Conservation (phyloP, 2,113 vertebrate species). For the Hippoglossus stenolepis region DNA sequence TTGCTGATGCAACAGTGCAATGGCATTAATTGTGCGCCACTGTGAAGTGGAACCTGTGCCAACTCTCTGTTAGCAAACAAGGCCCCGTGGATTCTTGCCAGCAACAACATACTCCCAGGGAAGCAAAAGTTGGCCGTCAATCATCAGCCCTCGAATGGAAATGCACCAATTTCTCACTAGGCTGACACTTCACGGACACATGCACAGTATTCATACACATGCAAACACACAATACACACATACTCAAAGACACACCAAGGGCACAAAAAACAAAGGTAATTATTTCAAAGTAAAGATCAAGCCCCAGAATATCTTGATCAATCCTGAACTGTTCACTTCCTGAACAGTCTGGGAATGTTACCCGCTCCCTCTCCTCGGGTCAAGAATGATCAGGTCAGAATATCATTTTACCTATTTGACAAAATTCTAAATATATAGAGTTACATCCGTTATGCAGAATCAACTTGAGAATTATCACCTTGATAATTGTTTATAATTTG, state of each 20-base stretch:
- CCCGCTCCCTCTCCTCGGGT: too few relatives aligned
- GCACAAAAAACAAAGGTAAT: background rate
- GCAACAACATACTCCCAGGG: constrained; percentile 64
- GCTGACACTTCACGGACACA: constrained; percentile 28
- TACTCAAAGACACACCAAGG: constrained; percentile 11
- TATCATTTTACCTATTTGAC: too few relatives aligned
- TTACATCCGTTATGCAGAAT: too few relatives aligned
- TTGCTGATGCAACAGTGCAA: constrained; percentile 78
- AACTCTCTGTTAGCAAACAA: constrained; percentile 73
- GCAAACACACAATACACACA: constrained; percentile 24
- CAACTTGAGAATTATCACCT: too few relatives aligned
- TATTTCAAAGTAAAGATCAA: constrained; percentile 22
- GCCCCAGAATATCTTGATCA: background rate
- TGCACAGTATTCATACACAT: constrained; percentile 23
- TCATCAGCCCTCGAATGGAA: constrained; percentile 72
- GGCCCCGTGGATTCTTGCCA: constrained; percentile 75
- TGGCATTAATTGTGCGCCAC: constrained; percentile 63
- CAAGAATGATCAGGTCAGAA: too few relatives aligned
- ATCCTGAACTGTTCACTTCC: too few relatives aligned
- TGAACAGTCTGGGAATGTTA: too few relatives aligned
- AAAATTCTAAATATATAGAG: too few relatives aligned
- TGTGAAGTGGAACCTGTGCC: constrained; percentile 69
- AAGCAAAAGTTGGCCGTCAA: constrained; percentile 75
- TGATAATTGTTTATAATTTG: background rate
- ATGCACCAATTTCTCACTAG: constrained; percentile 70